Conservation (phyloP, 2,113 vertebrate species). For the Thermophis baileyi region DNA sequence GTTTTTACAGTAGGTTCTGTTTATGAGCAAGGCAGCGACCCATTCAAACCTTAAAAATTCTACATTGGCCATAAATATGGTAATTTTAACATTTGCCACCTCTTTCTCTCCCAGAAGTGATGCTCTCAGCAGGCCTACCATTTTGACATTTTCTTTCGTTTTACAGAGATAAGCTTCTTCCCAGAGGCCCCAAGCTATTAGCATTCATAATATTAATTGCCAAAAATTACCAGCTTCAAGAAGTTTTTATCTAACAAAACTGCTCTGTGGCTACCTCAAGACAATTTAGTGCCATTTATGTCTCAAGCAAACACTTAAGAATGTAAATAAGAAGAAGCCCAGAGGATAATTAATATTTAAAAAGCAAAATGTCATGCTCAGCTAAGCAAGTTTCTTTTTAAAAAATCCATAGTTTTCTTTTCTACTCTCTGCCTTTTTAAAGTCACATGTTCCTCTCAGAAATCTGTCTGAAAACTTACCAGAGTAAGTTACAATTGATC, state of each 20-base stretch:
- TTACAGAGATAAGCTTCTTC: conserved; percentile 66
- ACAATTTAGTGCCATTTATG: conserved; percentile 67
- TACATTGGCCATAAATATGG: conserved; percentile 75
- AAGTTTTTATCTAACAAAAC: conserved; percentile 74
- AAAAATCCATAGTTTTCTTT: conserved; percentile 28
- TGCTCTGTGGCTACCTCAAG: conserved; percentile 64
- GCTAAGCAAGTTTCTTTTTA: conserved; percentile 57
- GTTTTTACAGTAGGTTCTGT: conserved; percentile 46
- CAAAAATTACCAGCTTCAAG: conserved; percentile 72
- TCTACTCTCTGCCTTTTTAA: conserved; percentile 22
- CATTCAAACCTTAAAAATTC: conserved; percentile 46
- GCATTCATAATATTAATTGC: conserved; percentile 79
- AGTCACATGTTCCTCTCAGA: conserved; percentile 48
- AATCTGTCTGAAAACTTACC: conserved; percentile 54
- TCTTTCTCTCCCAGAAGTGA: conserved; percentile 61
- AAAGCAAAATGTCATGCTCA: conserved; percentile 65
- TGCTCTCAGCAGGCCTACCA: conserved; percentile 49
- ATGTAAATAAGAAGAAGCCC: conserved; percentile 70
- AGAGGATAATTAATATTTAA: conserved; percentile 70
- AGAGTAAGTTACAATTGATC: conserved; percentile 44
- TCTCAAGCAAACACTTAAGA: conserved; percentile 65
- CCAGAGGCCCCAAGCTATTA: conserved; percentile 62
- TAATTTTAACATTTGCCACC: conserved; percentile 89
- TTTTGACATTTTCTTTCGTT: conserved; percentile 75
- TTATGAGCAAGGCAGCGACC: conserved; percentile 52